These are phyloP conservation scores for Chaetogeoica ovagalla DNA, from an alignment of 2,888 invertebrate genomes.

Conservation along the genomic window DNA sequence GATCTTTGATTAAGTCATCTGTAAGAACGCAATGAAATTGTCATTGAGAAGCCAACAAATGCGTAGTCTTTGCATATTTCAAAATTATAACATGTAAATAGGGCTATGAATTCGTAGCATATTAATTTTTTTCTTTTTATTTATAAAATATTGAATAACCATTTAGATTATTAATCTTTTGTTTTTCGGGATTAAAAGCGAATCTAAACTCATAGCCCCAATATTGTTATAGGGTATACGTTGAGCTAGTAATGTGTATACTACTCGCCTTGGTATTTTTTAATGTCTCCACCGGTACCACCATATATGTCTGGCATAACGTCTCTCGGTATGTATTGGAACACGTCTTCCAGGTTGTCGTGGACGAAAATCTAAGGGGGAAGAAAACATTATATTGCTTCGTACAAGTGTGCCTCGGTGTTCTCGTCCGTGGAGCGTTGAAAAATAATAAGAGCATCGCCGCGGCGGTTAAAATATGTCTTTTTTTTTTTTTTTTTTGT, in stretches of 20 bases:
- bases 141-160: not conserved
- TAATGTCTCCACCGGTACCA: constrained; percentile 6
- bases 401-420: no score
- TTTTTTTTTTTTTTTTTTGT: no score
- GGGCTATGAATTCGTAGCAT: not conserved
- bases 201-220: no score
- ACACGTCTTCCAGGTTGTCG: constrained; percentile 26
- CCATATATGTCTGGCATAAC: constrained; percentile 31
- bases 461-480: no score
- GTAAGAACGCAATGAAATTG: not conserved
- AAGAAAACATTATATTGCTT: not conserved
- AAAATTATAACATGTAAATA: no score
- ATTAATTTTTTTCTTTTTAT: not conserved
- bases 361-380: constrained; percentile 20
- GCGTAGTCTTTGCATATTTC: no score
- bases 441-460: no score
- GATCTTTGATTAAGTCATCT: not conserved
- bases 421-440: no score
- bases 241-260: not conserved
- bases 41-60: not conserved
- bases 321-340: constrained; percentile 19
- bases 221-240: no score
- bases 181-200: no score
- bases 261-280: constrained; percentile 29
- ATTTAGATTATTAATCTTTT: no score